A percentile compares a stretch with the other conserved stretches of the same genome.
These are phyloP conservation scores for Hydroisotoma schaefferi DNA, from an alignment of 2,888 invertebrate genomes.

Conservation along the genomic window DNA sequence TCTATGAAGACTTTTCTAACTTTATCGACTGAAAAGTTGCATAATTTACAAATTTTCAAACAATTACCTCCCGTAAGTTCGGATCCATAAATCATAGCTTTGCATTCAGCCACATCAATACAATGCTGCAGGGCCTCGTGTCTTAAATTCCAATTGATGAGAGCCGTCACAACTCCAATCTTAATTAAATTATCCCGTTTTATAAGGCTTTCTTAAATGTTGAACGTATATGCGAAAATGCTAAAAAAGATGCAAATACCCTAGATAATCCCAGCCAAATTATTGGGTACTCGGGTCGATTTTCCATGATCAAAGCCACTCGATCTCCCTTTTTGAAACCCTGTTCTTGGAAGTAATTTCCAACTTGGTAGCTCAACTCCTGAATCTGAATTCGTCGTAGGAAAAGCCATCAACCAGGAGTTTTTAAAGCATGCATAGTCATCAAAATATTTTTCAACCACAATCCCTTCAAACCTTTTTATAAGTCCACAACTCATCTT, in stretches of 20 bases:
- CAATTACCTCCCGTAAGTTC: conserved; percentile 66
- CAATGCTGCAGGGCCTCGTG: conserved; percentile 81
- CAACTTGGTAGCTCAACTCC: conserved; percentile 77
- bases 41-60: too few species aligned
- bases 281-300: conserved; percentile 84
- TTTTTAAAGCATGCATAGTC: too few species aligned
- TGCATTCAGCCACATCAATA: conserved; percentile 75
- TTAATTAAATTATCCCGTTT: conserved; percentile 59
- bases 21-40: too few species aligned
- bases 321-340: conserved; percentile 83
- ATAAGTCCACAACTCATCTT: conserved; percentile 81
- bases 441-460: too few species aligned
- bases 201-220: not conserved
- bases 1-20: too few species aligned
- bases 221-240: not conserved
- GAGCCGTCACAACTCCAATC: conserved; percentile 76
- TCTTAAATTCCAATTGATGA: conserved; percentile 90
- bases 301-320: conserved; percentile 85
- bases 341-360: conserved; percentile 71
- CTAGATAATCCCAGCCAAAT: conserved; percentile 79
- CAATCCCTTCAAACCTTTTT: conserved; percentile 67
- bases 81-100: conserved; percentile 76
- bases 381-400: too few species aligned
- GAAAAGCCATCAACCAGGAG: too few species aligned
- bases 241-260: conserved; percentile 18